A percentile compares a stretch with the other conserved stretches of the same genome.
phyloP scores from a whole-genome alignment of 2,113 vertebrate genomes.

The Paraplagusia blochii region DNA sequence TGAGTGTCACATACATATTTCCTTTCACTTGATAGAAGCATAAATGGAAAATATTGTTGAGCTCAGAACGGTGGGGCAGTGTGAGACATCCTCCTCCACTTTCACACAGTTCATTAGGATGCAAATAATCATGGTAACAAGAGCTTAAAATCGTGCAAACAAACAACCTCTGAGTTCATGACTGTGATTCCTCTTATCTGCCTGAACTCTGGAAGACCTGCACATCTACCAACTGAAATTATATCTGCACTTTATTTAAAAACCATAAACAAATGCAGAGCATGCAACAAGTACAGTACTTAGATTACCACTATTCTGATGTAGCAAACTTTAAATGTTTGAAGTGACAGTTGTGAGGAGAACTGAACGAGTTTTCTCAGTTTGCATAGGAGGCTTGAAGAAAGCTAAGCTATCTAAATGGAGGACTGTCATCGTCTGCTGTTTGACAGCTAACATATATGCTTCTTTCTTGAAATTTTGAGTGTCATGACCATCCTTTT shows the following conservation, averaged over 20 bases:
- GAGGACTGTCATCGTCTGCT: too few species aligned
- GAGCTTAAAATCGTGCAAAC: background rate
- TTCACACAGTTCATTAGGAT: background rate
- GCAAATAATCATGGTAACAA: background rate
- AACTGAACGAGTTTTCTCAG: background rate
- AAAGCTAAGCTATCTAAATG: too few species aligned
- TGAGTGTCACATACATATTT: too few species aligned
- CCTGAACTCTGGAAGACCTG: background rate
- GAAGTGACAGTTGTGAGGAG: background rate
- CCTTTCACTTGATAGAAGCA: too few species aligned
- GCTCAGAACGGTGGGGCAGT: too few species aligned
- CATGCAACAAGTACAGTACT: background rate
- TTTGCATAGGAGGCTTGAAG: slow-evolving; percentile 11
- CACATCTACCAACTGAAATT: background rate
- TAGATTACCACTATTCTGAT: slow-evolving; percentile 1
- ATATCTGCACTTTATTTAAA: background rate
- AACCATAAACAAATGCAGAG: slow-evolving; percentile 1
- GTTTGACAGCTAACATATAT: too few species aligned
- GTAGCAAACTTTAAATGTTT: background rate
- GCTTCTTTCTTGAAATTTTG: too few species aligned
- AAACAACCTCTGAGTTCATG: background rate
- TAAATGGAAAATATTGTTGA: too few species aligned
- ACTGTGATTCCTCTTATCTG: background rate
- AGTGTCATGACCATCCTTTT: too few species aligned
- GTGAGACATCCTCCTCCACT: background rate